Base-by-base conservation (phyloP, 2,888 invertebrate species). In the Amphimallon solstitiale region DNA sequence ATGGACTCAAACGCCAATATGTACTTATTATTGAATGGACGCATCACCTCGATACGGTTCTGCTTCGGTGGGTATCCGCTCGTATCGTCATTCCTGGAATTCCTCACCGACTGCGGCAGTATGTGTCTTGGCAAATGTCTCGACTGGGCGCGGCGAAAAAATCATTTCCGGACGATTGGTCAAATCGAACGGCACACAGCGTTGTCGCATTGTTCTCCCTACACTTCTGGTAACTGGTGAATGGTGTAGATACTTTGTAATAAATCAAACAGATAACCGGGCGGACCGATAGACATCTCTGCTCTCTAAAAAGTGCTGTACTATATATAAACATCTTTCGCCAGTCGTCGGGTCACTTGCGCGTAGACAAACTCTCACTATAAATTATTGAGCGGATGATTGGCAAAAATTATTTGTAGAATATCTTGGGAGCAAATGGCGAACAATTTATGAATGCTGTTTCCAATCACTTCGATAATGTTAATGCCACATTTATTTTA, bases 121-220 rank as follows among this genome's bases (percentile, higher is more conserved):
- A 10, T 52, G 29, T 43, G 56, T 45, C 43, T 59, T 59, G 56
- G 43, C 43, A 40, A 56, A 56, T 56, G 43, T 56, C 56, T 56
- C 14, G 43, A 43, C 56, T 56, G 56, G 56, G 56, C 43, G 56
- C 56, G 56, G 56, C 56, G 29, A 56, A 56, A 56, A 56, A 56
- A 15, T 56, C 56, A 56, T 56, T 56, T 56, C 56, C 56, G 56
- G 56, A 56, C 45, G 19, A 19, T 29, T 40, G 19, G 43, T 19
- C 43, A 29, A 29, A 29, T 29, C 29, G 56, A 56, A 29, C 23
- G 56, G 19, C 38, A 19, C 43, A 7, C 14, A 12, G 10, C 43
- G 14, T 23, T 29, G 29, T 29, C 29, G 29, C 29, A 23, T 29
- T 40, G 56, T 29, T 56, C 43, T 56, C n/a, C n/a, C 56, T 56